These are phyloP conservation scores for Pseudolycoriella hygida DNA, from an alignment of 2,888 invertebrate species.

Conservation along the genomic window DNA sequence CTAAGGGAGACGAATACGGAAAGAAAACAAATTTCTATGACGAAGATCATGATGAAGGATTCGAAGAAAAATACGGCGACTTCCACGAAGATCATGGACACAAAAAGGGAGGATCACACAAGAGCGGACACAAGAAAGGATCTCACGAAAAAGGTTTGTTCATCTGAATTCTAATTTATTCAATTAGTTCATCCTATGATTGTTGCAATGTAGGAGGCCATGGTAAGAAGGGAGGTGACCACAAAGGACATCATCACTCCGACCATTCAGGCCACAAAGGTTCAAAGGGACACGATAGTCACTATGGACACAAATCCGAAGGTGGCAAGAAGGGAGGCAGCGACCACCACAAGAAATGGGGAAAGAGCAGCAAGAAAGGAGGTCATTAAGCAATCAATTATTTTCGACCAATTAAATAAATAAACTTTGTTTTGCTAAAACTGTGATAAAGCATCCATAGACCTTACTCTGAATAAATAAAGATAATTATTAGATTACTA, in stretches of 20 bases:
- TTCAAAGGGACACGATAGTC: constrained; percentile 57
- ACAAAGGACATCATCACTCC: constrained; percentile 64
- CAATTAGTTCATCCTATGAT: too few species aligned
- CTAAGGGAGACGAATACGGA: constrained; percentile 71
- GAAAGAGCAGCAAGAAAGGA: constrained; percentile 26
- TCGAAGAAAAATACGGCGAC: constrained; percentile 65
- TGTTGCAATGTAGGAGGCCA: not conserved
- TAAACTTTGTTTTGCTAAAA: not conserved
- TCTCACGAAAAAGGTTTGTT: constrained; percentile 19
- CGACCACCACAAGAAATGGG: constrained; percentile 64
- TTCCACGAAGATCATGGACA: constrained; percentile 64
- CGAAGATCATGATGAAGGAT: constrained; percentile 65
- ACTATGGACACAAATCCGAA: constrained; percentile 54
- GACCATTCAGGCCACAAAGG: constrained; percentile 59
- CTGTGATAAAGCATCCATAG: not conserved
- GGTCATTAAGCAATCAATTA: not conserved
- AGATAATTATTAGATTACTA: too few species aligned
- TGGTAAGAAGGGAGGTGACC: constrained; percentile 62
- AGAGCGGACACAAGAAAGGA: constrained; percentile 62
- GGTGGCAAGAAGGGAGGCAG: constrained; percentile 66
- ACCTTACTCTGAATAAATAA: too few species aligned
- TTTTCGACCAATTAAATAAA: not conserved
- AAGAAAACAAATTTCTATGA: constrained; percentile 77
- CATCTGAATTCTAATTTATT: too few species aligned
- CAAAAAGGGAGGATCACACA: constrained; percentile 39